Percentiles rank a stretch among this genome's conserved stretches.
Evolutionary conservation across 1,140 invertebrate genomes (phyloP).

Genomic region (Cydia amplana): DNA sequence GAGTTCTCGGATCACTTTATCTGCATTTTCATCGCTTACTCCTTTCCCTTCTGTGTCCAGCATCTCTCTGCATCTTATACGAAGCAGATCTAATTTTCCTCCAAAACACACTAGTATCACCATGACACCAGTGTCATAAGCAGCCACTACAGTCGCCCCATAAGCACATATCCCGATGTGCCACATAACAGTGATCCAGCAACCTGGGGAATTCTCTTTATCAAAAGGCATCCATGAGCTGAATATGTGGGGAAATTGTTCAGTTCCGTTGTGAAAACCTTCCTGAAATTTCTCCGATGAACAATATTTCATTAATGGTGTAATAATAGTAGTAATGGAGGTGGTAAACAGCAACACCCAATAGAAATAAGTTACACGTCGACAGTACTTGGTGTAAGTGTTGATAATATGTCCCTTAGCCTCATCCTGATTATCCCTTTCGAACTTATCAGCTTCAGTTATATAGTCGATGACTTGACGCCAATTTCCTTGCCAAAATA

Average conservation of each 20-base stretch:
- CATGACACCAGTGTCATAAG: conserved; percentile 58
- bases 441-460: conserved; percentile 61
- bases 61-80: conserved; percentile 60
- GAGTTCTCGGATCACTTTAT: conserved; percentile 46
- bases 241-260: conserved; percentile 65
- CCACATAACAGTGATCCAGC: conserved; percentile 58
- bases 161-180: conserved; percentile 54
- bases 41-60: conserved; percentile 40
- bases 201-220: conserved; percentile 58
- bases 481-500: conserved; percentile 63
- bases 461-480: conserved; percentile 58
- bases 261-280: conserved; percentile 57
- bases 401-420: conserved; percentile 49
- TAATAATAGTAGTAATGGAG: conserved; percentile 45
- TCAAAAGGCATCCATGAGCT: conserved; percentile 67
- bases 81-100: conserved; percentile 61
- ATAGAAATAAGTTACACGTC: conserved; percentile 56
- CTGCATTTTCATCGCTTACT: conserved; percentile 44
- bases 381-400: conserved; percentile 62
- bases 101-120: conserved; percentile 68
- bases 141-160: conserved; percentile 55
- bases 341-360: conserved; percentile 60
- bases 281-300: conserved; percentile 52
- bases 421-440: conserved; percentile 50
- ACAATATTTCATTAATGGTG: conserved; percentile 55